phyloP scores from a whole-genome alignment of 2,113 vertebrate genomes.

The Engraulis encrasicolus region DNA sequence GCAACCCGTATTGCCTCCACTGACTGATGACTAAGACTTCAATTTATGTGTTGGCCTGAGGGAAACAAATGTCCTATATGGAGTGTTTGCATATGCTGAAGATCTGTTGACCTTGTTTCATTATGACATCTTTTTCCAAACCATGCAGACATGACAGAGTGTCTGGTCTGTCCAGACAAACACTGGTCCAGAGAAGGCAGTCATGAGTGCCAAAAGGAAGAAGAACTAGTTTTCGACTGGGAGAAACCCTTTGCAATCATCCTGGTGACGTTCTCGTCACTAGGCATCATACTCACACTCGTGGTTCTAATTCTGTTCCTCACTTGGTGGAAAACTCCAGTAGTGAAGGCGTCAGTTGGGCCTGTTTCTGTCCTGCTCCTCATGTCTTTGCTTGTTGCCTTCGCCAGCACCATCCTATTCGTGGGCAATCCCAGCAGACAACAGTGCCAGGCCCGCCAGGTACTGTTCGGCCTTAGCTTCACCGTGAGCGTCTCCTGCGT shows the following conservation, averaged over 20 bases:
- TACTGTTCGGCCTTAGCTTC: slow-evolving; percentile 61
- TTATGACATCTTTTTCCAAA: background rate
- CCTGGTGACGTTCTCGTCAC: slow-evolving; percentile 68
- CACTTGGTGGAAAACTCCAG: slow-evolving; percentile 71
- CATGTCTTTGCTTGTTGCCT: slow-evolving; percentile 77
- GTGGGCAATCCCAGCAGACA: slow-evolving; percentile 46
- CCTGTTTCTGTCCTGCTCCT: slow-evolving; percentile 78
- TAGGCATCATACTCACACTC: slow-evolving; percentile 73
- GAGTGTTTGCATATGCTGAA: no score
- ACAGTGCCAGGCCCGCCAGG: slow-evolving; percentile 53
- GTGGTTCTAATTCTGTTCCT: slow-evolving; percentile 75
- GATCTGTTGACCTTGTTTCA: no score
- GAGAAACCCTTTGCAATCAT: slow-evolving; percentile 71
- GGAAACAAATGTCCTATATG: no score
- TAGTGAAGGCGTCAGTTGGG: slow-evolving; percentile 78
- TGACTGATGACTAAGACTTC: background rate
- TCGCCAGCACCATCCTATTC: slow-evolving; percentile 69
- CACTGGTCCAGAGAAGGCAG: slow-evolving; percentile 72
- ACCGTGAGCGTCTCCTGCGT: slow-evolving; percentile 64
- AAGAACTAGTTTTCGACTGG: slow-evolving; percentile 71
- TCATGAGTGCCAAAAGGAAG: slow-evolving; percentile 63
- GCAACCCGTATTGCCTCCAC: background rate
- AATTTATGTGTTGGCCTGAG: no score
- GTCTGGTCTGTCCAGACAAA: slow-evolving; percentile 68
- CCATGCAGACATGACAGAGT: slow-evolving; percentile 73